These are phyloP conservation scores for Odontomachus brunneus DNA, from an alignment of 1,140 invertebrate genomes.

Conservation along the genomic window DNA sequence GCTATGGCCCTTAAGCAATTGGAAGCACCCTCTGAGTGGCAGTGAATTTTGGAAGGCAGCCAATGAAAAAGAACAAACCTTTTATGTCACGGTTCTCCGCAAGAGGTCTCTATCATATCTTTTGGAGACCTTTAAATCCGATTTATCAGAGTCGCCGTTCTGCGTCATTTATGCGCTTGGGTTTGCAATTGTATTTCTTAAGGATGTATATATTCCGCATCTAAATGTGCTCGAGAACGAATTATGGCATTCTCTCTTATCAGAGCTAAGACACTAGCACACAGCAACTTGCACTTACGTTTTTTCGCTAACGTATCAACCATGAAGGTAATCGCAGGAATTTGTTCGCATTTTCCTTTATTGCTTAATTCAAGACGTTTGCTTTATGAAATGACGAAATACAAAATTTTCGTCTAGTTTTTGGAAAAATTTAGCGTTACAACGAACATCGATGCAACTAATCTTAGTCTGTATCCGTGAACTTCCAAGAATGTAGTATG, in stretches of 20 bases:
- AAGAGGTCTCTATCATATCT: too few relatives aligned
- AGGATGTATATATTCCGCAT: conserved; percentile 52
- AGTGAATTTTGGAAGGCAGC: too few relatives aligned
- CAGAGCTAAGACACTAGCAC: conserved; percentile 71
- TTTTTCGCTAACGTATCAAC: conserved; percentile 75
- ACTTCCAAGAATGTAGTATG: background rate
- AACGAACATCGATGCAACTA: background rate
- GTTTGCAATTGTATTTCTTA: too few relatives aligned
- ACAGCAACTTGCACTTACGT: conserved; percentile 79
- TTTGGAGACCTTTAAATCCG: too few relatives aligned
- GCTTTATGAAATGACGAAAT: background rate
- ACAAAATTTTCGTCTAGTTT: conserved; percentile 31
- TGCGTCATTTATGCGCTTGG: too few relatives aligned
- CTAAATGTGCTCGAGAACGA: conserved; percentile 73
- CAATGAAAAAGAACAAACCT: too few relatives aligned
- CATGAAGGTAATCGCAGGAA: conserved; percentile 80
- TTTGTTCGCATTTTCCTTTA: too few relatives aligned
- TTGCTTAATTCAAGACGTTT: background rate
- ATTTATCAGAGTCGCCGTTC: too few relatives aligned
- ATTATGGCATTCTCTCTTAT: conserved; percentile 83
- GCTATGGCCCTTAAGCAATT: too few relatives aligned
- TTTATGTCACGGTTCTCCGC: too few relatives aligned
- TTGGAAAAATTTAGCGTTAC: background rate
- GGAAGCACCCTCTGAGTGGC: too few relatives aligned
- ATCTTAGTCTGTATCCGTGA: background rate